Percentiles rank a stretch among this genome's conserved stretches.
Conservation (phyloP, 2,797 vertebrate species). For the Florisuga fusca region DNA sequence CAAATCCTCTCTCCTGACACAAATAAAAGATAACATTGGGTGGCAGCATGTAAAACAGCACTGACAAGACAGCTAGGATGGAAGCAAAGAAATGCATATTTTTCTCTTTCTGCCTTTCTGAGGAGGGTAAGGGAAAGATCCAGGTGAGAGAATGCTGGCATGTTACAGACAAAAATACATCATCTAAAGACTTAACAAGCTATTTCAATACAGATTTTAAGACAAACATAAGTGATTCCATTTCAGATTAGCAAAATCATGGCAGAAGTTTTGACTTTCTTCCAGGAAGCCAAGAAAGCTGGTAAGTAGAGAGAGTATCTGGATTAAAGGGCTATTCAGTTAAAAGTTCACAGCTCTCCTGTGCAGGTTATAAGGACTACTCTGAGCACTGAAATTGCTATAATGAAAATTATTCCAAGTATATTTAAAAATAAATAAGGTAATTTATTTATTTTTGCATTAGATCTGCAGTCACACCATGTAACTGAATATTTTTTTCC, state of each 20-base stretch:
- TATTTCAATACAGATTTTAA: slow-evolving; percentile 47
- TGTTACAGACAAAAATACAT: slow-evolving; percentile 46
- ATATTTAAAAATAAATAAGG: slow-evolving; percentile 74
- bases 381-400: neutral
- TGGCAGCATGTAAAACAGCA: slow-evolving; percentile 81
- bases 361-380: slow-evolving; percentile 1
- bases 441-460: no score
- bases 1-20: slow-evolving; percentile 81
- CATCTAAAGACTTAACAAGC: slow-evolving; percentile 54
- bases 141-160: slow-evolving; percentile 21
- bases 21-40: slow-evolving; percentile 82
- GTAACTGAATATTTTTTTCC: slow-evolving; percentile 42
- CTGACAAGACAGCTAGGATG: slow-evolving; percentile 76
- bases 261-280: slow-evolving; percentile 67
- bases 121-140: slow-evolving; percentile 38
- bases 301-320: neutral
- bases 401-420: slow-evolving; percentile 14
- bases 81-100: slow-evolving; percentile 75
- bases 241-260: slow-evolving; percentile 76
- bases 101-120: slow-evolving; percentile 61
- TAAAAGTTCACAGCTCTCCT: slow-evolving; percentile 41
- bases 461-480: slow-evolving; percentile 27
- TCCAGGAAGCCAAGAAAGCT: slow-evolving; percentile 19
- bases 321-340: slow-evolving; percentile 3
- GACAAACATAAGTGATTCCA: slow-evolving; percentile 42